A percentile compares a stretch with the other conserved stretches of the same genome.
Evolutionary conservation across 2,888 invertebrate genomes (phyloP).

Genomic region (Pandemis corylana): DNA sequence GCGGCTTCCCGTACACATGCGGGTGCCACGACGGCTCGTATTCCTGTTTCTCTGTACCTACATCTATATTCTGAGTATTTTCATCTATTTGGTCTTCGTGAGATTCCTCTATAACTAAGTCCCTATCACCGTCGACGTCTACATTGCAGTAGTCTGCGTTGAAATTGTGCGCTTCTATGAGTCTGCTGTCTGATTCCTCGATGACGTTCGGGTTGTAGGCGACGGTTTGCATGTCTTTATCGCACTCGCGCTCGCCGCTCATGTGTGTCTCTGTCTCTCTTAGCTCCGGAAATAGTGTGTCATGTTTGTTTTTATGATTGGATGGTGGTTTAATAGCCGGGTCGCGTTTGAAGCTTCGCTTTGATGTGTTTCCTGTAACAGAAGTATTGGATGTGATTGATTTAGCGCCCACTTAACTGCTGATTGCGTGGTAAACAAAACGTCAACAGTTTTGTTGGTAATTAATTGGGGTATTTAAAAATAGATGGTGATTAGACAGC

Average conservation of each 20-base stretch:
- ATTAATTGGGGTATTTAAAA: conserved; percentile 20
- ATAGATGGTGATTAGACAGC: conserved; percentile 9
- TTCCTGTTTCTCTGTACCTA: conserved; percentile 51
- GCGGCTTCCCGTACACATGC: conserved; percentile 94
- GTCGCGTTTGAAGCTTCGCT: conserved; percentile 64
- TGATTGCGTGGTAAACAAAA: conserved; percentile 41
- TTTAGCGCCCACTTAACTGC: conserved; percentile 40
- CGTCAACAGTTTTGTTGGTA: conserved; percentile 26
- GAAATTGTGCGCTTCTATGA: conserved; percentile 54
- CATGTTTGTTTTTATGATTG: conserved; percentile 83
- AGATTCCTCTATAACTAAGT: conserved; percentile 40
- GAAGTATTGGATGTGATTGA: conserved; percentile 52
- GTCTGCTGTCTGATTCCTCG: conserved; percentile 58
- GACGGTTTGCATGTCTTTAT: conserved; percentile 75
- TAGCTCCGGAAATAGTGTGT: conserved; percentile 68
- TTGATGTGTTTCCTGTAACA: conserved; percentile 75
- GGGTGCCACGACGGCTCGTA: conserved; percentile 91
- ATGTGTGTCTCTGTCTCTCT: conserved; percentile 67
- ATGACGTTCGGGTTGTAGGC: conserved; percentile 62
- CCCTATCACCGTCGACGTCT: conserved; percentile 49
- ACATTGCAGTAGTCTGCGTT: conserved; percentile 46
- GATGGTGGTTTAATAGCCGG: conserved; percentile 70
- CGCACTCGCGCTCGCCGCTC: conserved; percentile 61
- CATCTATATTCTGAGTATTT: conserved; percentile 48
- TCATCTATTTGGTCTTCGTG: conserved; percentile 44